Evolutionary conservation across 2,113 vertebrate genomes (phyloP).

Genomic region (Chaetura pelagica): DNA sequence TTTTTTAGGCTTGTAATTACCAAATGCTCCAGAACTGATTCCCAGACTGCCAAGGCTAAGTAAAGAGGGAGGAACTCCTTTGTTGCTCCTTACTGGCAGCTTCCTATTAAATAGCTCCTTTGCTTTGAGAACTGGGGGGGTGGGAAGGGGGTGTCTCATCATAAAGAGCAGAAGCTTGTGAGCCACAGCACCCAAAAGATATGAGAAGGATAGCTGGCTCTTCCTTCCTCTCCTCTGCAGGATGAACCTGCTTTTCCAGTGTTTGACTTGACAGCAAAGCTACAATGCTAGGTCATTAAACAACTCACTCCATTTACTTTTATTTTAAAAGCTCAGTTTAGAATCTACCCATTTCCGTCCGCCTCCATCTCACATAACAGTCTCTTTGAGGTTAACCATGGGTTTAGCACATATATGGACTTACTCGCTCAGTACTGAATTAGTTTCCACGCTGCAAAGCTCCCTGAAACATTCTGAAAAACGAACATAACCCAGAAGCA

Average conservation of each 20-base stretch:
- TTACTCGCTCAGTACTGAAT: constrained; percentile 55
- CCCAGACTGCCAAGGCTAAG: not conserved
- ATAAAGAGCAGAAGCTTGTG: not conserved
- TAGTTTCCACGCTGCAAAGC: constrained; percentile 63
- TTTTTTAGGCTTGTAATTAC: not conserved
- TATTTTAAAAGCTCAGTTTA: constrained; percentile 72
- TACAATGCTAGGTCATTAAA: constrained; percentile 59
- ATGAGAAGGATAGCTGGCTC: not conserved
- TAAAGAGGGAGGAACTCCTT: not conserved
- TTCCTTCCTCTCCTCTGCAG: not conserved
- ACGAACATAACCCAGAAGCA: constrained; percentile 45
- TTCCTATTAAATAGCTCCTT: not conserved
- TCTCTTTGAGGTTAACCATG: constrained; percentile 66
- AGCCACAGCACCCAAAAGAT: not conserved
- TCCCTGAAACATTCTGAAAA: constrained; percentile 63
- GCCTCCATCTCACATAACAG: constrained; percentile 57
- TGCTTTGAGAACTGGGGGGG: not conserved
- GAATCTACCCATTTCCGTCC: constrained; percentile 57
- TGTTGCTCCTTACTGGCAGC: not conserved
- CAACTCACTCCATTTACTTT: constrained; percentile 73
- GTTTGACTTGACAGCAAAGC: constrained; percentile 57
- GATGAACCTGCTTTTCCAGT: constrained; percentile 49
- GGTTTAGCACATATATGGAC: constrained; percentile 56
- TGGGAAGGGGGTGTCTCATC: not conserved
- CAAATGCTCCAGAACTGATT: not conserved